Evolutionary conservation across 2,888 invertebrate species (phyloP), one percentile per base, ranked within the genome.

Genomic region (Tachystola acroxantha): DNA sequence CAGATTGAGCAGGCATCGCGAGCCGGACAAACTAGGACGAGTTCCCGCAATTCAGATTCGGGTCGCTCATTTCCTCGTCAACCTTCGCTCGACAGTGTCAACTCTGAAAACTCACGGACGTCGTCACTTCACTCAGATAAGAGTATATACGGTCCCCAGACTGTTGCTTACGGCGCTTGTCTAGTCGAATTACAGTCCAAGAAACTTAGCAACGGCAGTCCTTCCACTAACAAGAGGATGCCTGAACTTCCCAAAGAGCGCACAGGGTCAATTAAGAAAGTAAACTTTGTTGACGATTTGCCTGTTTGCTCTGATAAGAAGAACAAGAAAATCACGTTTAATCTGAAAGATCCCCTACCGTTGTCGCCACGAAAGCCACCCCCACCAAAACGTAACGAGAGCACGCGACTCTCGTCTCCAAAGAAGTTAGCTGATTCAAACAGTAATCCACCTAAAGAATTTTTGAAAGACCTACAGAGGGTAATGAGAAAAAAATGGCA

Each of bases 401-500:
- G 89, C 46, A 93, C 93, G 0, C 88, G 91, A 31, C 78, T 94
- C 2, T 91, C 94, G 1, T 93, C 93, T 6, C 94, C 94, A 2
- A 94, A 93, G 65, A 93, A 93, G 53, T 73, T 94, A 16, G 89
- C 90, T 0, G 93, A 94, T 40, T 91, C 91, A 0, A 88, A 89
- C 39, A 91, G 92, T 48, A 92, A 92, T 57, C 94, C 94, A 2
- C 93, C 94, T 0, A 91, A 91, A 14, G 94, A 94, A 40, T 96
- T 97, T 63, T 85, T 97, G 29, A 93, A 94, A 64, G 96, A 97
- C 70, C 84, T 97, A 32, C 96, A 97, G 64, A 88, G 96, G 34
- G 96, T 97, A 0, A 96, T 97, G 95, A 90, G 95, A 48, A 96
- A 96, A 64, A 97, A 97, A 62, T 95, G 95, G 95, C 95, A 96